phyloP scores from a whole-genome alignment of 92 coral and sea anemone genomes.

The Isaurus tuberculatus region DNA sequence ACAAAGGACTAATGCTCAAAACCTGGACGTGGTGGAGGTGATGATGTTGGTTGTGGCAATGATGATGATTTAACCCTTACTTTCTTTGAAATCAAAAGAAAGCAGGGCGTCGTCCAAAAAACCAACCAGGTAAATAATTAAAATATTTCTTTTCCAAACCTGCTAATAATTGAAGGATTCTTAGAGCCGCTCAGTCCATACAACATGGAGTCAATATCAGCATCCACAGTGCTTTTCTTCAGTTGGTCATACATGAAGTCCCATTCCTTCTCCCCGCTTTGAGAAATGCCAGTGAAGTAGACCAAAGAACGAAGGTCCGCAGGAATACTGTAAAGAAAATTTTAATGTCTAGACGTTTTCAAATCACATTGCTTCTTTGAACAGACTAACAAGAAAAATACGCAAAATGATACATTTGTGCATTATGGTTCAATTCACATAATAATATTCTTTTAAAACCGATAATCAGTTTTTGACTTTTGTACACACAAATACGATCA shows the following conservation, averaged over 20 bases:
- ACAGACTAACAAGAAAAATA: too few species aligned
- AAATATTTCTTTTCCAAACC: too few species aligned
- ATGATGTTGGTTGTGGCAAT: neutral
- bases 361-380: too few species aligned
- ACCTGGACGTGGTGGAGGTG: neutral
- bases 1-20: too few species aligned
- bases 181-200: constrained; percentile 68
- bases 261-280: constrained; percentile 82
- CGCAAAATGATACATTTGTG: too few species aligned
- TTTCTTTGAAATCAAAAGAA: neutral
- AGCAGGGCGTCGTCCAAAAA: neutral
- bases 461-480: too few species aligned
- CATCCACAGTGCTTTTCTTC: constrained; percentile 63
- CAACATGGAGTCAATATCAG: constrained; percentile 61
- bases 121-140: constrained; percentile 8
- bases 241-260: constrained; percentile 71
- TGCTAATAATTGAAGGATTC: constrained; percentile 72
- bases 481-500: too few species aligned
- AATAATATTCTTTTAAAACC: too few species aligned
- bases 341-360: too few species aligned
- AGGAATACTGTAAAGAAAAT: constrained; percentile 45
- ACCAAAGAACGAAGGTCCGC: constrained; percentile 67
- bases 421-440: too few species aligned
- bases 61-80: neutral
- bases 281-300: constrained; percentile 71